Evolutionary conservation across 2,797 vertebrate species (phyloP).

Genomic region (Kryptopterus vitreolus): DNA sequence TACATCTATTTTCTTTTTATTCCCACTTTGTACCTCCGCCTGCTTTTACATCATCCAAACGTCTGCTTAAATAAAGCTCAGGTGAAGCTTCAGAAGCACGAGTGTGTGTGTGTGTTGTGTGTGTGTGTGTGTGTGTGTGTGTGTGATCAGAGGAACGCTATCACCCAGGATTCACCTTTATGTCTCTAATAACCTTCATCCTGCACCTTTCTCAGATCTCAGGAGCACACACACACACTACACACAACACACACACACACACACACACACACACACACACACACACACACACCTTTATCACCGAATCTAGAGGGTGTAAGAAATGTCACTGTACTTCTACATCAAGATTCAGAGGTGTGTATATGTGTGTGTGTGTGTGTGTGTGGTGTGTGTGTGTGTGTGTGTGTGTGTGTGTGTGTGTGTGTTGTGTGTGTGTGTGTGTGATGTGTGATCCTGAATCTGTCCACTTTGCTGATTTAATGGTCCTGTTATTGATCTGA

Average conservation of each 20-base stretch:
- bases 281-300: background rate
- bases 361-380: too few species aligned
- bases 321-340: too few species aligned
- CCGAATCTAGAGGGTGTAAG: too few species aligned
- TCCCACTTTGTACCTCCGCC: too few species aligned
- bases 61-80: background rate
- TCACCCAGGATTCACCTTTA: background rate
- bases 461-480: constrained; percentile 9
- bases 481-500: background rate
- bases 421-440: background rate
- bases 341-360: background rate
- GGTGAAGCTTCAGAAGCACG: background rate
- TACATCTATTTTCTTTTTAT: too few species aligned
- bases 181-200: background rate
- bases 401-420: too few species aligned
- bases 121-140: too few species aligned
- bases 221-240: background rate
- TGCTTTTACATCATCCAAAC: background rate
- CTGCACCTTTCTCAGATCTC: background rate
- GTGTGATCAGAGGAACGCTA: background rate
- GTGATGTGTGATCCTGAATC: background rate
- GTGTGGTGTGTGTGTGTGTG: too few species aligned
- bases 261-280: too few species aligned
- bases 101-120: background rate
- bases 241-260: too few species aligned